These are phyloP conservation scores for Hypselothyrea guttata DNA, from an alignment of 2,888 invertebrate species.

Conservation along the genomic window DNA sequence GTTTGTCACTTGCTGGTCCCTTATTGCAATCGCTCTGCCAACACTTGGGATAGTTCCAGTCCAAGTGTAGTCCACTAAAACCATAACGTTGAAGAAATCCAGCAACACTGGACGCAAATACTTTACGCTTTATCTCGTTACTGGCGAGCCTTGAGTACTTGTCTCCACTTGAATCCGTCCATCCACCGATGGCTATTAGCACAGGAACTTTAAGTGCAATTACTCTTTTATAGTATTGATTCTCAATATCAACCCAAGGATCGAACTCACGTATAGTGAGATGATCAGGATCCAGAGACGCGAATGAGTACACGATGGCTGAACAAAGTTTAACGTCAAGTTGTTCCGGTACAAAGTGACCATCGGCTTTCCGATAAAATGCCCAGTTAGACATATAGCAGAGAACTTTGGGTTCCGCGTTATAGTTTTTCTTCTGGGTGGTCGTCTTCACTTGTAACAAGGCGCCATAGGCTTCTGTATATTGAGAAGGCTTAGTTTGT, in stretches of 20 bases:
- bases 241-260: conserved; percentile 93
- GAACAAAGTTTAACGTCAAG: conserved; percentile 92
- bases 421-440: conserved; percentile 66
- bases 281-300: conserved; percentile 91
- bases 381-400: conserved; percentile 96
- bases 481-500: conserved; percentile 27
- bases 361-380: conserved; percentile 90
- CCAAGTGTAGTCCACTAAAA: conserved; percentile 94
- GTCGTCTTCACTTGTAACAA: conserved; percentile 64
- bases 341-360: conserved; percentile 93
- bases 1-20: conserved; percentile 90
- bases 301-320: conserved; percentile 94
- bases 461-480: conserved; percentile 67
- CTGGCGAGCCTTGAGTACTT: conserved; percentile 92
- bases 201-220: conserved; percentile 87
- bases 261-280: conserved; percentile 91
- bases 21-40: conserved; percentile 95
- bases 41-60: conserved; percentile 97
- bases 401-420: conserved; percentile 84
- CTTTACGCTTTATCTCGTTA: conserved; percentile 85
- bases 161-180: conserved; percentile 95
- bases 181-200: conserved; percentile 94
- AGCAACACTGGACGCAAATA: conserved; percentile 88
- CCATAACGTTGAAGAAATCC: conserved; percentile 88
- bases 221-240: conserved; percentile 91